phyloP scores from a whole-genome alignment of 2,888 invertebrate species.

The Latrodectus hesperus region DNA sequence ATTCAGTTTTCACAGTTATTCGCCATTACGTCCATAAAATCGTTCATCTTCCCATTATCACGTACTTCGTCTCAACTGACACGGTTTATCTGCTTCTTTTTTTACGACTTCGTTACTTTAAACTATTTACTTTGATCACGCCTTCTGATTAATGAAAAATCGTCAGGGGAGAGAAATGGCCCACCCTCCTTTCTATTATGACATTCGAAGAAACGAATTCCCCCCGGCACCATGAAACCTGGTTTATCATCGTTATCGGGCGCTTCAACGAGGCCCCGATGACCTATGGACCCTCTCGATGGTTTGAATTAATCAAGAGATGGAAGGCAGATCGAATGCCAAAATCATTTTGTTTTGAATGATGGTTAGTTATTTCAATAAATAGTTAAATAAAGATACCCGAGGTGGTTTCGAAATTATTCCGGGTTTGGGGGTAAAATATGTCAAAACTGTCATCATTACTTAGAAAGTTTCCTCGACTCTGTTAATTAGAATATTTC shows the following conservation, averaged over 20 bases:
- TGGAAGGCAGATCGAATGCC: slow-evolving; percentile 22
- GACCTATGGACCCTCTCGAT: slow-evolving; percentile 12
- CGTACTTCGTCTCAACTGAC: slow-evolving; percentile 45
- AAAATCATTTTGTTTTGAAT: slow-evolving; percentile 12
- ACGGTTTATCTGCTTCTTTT: slow-evolving; percentile 51
- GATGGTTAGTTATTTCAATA: slow-evolving; percentile 21
- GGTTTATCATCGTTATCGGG: slow-evolving; percentile 22
- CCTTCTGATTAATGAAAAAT: slow-evolving; percentile 53
- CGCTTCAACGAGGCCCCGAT: neutral
- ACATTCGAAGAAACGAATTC: slow-evolving; percentile 28
- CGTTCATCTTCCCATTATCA: slow-evolving; percentile 64
- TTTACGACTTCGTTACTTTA: slow-evolving; percentile 61
- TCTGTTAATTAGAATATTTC: slow-evolving; percentile 26
- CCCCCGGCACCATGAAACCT: neutral
- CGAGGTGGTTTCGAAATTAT: slow-evolving; percentile 6
- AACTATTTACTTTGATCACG: slow-evolving; percentile 63
- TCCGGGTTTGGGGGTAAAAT: slow-evolving; percentile 15
- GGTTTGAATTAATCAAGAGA: slow-evolving; percentile 51
- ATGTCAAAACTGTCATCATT: slow-evolving; percentile 19
- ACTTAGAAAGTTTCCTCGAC: slow-evolving; percentile 1
- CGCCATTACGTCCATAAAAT: slow-evolving; percentile 59
- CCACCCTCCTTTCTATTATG: neutral
- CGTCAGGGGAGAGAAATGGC: neutral
- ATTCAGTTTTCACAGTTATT: slow-evolving; percentile 63
- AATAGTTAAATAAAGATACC: neutral